These are phyloP conservation scores for Dasyornis broadbenti DNA, from an alignment of 2,113 vertebrate species.

Conservation along the genomic window DNA sequence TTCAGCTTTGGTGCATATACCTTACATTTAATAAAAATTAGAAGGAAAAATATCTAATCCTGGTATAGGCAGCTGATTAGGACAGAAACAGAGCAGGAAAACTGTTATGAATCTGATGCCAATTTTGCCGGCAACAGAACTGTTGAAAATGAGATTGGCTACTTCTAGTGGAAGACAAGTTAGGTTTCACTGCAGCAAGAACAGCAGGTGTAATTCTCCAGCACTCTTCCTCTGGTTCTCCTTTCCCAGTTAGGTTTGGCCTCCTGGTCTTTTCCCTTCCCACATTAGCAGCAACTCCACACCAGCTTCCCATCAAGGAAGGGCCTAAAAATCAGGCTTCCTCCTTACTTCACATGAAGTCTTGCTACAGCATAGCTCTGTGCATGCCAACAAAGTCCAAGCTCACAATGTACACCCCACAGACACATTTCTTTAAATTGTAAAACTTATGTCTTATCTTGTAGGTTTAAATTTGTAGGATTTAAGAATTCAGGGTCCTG, in stretches of 20 bases:
- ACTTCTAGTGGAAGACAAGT: background rate
- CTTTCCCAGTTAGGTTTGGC: background rate
- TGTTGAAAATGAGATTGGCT: background rate
- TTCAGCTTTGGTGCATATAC: background rate
- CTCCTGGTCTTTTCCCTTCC: background rate
- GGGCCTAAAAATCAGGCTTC: background rate
- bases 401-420: background rate
- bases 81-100: background rate
- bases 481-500: background rate
- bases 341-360: background rate
- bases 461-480: background rate
- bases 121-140: background rate
- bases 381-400: background rate
- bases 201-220: background rate
- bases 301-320: background rate
- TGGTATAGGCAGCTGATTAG: background rate
- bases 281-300: background rate
- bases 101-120: background rate
- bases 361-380: background rate
- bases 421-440: background rate
- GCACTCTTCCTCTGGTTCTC: background rate
- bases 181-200: background rate
- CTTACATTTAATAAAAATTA: background rate
- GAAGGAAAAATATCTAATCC: background rate
- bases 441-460: background rate